Evolutionary conservation across 2,888 invertebrate species (phyloP), one percentile per base, ranked within the genome.

Genomic region (Synergus gifuensis): DNA sequence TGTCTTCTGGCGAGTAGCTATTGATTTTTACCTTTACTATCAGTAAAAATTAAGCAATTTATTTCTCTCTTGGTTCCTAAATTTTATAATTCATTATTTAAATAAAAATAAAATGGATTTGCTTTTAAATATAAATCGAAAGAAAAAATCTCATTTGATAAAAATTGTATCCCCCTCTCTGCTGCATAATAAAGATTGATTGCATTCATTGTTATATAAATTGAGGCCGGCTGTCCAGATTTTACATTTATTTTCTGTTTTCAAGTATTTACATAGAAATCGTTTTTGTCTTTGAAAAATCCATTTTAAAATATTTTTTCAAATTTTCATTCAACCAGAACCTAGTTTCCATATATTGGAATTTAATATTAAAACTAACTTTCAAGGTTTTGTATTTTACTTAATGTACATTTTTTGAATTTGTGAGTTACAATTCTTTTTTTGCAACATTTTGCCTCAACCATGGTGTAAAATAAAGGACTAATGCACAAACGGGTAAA

Each of bases 401-500:
- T 8, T 54, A 2, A 8, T n/a, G n/a, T 8, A 2, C 0, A 46
- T 69, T 69, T 46, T 12, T n/a, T 9, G 36, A 73, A 73, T 54
- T 36, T 49, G 4, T 73, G 12, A 73, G 54, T 28, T 36, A 54
- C 36, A 40, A 22, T 54, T 46, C 11, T 73, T n/a, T 16, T 69
- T 67, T 11, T 4, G 36, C 22, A 76, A 79, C 62, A 80, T 69
- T 81, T 62, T 18, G 36, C 49, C 36, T 54, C 73, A 78, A 79
- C 83, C 78, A 78, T 79, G 81, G 73, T 77, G 80, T 76, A 83
- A 83, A 82, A 83, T 83, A 83, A 81, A 83, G 83, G 81, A 83
- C 83, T 82, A 84, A 83, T 80, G 81, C 80, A 78, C 81, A 84
- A 84, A 84, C 81, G 82, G 82, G 80, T 80, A 82, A 81, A 83